Conservation (phyloP, 2,113 vertebrate species). For the Eptatretus burgeri region DNA sequence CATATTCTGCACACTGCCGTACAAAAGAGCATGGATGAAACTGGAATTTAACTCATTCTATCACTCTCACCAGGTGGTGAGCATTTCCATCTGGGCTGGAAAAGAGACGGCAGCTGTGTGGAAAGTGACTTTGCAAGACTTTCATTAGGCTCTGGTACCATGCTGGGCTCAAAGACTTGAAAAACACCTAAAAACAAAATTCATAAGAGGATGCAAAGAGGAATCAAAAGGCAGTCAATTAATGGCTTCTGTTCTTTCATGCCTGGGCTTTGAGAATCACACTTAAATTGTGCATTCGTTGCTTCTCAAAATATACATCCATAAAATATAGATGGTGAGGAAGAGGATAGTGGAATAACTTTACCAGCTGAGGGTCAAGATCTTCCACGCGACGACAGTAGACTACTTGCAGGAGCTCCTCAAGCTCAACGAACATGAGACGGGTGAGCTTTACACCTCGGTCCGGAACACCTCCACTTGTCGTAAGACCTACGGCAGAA, state of each 20-base stretch:
- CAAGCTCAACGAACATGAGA: not conserved
- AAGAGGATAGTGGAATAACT: no score
- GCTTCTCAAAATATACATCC: not conserved
- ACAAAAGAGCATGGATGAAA: no score
- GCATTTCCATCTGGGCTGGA: constrained; percentile 41
- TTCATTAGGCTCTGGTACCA: constrained; percentile 97
- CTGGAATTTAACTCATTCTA: no score
- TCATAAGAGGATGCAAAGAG: constrained; percentile 2
- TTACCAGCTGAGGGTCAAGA: not conserved
- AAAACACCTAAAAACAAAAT: constrained; percentile 35
- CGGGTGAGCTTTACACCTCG: not conserved
- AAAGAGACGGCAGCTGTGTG: constrained; percentile 86
- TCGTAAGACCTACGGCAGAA: not conserved
- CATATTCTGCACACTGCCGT: no score
- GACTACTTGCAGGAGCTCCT: not conserved
- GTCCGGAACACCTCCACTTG: not conserved
- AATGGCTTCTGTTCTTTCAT: not conserved
- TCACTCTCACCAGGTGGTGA: constrained; percentile 44
- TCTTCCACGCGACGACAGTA: not conserved
- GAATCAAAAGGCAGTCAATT: not conserved
- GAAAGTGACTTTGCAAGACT: constrained; percentile 62
- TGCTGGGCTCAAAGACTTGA: constrained; percentile 65
- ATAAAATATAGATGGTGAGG: no score
- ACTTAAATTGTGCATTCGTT: not conserved
- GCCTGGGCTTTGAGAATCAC: not conserved